Evolutionary conservation across 2,113 vertebrate genomes (phyloP).

Genomic region (Ancistrus triradiatus): DNA sequence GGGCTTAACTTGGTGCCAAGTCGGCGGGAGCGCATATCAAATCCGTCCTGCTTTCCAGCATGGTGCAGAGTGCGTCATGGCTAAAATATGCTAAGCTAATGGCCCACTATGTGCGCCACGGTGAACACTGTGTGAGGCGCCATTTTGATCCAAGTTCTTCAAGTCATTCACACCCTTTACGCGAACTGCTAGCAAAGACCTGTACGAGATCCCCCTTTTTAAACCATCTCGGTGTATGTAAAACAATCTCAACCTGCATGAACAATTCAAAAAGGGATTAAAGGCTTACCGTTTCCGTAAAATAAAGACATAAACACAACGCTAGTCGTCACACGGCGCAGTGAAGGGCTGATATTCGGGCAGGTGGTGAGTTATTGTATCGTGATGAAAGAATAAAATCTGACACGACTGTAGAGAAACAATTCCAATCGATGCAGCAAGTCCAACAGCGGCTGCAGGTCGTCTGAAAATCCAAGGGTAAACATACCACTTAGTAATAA

Average conservation of each 20-base stretch:
- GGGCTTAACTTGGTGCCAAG: background rate
- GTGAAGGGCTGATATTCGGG: constrained; percentile 73
- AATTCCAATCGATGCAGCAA: constrained; percentile 6
- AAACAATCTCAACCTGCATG: background rate
- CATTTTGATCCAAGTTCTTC: constrained; percentile 66
- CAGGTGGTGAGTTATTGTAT: constrained; percentile 51
- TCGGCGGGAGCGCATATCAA: background rate
- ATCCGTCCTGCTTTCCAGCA: constrained; percentile 4
- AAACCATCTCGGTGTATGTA: background rate
- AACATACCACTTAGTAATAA: background rate
- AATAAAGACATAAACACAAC: constrained; percentile 99
- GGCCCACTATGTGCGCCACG: constrained; percentile 1
- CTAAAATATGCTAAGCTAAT: constrained; percentile 21
- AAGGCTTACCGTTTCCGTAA: constrained; percentile 90
- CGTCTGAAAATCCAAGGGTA: constrained; percentile 6
- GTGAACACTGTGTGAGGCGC: constrained; percentile 61
- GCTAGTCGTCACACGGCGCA: constrained; percentile 93
- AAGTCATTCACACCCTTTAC: background rate
- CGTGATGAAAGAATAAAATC: constrained; percentile 35
- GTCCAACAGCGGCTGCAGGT: constrained; percentile 3
- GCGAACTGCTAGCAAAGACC: background rate
- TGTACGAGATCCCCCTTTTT: background rate
- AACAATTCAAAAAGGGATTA: background rate
- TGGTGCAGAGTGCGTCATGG: constrained; percentile 77
- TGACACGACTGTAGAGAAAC: constrained; percentile 22